These are phyloP conservation scores for Anomalospiza imberbis DNA, from an alignment of 2,797 vertebrate species.

Conservation along the genomic window DNA sequence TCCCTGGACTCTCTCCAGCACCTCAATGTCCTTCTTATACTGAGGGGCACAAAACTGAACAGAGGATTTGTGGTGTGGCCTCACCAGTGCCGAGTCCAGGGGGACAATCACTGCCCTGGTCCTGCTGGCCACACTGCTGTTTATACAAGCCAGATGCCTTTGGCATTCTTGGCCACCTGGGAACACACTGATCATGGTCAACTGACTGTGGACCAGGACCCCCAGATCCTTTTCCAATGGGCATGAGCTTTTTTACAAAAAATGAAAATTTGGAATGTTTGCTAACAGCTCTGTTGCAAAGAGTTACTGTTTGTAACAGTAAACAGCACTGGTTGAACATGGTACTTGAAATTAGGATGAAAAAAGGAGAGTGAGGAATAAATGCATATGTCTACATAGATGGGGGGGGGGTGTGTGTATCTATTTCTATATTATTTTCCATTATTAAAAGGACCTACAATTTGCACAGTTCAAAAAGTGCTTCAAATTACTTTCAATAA, in stretches of 20 bases:
- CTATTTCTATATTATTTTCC: not conserved
- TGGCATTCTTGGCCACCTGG: not conserved
- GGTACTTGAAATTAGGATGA: not conserved
- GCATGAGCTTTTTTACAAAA: not conserved
- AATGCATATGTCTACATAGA: not conserved
- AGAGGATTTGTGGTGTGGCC: not conserved
- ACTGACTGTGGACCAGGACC: not conserved
- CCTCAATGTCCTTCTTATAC: not conserved
- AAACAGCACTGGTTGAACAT: not conserved
- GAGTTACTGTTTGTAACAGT: not conserved
- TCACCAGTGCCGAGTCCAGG: rapidly evolving
- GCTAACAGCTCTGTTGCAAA: not conserved
- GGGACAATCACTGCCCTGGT: not conserved
- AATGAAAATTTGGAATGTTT: not conserved
- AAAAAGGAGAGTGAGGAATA: not conserved
- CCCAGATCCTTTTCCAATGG: not conserved
- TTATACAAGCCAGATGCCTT: rapidly evolving
- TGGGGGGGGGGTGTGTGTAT: rapidly evolving
- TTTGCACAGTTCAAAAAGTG: not conserved
- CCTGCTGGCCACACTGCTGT: not conserved
- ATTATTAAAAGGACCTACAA: not conserved
- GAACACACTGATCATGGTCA: not conserved
- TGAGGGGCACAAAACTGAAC: not conserved
- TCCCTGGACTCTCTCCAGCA: not conserved
- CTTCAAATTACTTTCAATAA: not conserved